Evolutionary conservation across 2,113 vertebrate species (phyloP).

Genomic region (Nesoenas mayeri): DNA sequence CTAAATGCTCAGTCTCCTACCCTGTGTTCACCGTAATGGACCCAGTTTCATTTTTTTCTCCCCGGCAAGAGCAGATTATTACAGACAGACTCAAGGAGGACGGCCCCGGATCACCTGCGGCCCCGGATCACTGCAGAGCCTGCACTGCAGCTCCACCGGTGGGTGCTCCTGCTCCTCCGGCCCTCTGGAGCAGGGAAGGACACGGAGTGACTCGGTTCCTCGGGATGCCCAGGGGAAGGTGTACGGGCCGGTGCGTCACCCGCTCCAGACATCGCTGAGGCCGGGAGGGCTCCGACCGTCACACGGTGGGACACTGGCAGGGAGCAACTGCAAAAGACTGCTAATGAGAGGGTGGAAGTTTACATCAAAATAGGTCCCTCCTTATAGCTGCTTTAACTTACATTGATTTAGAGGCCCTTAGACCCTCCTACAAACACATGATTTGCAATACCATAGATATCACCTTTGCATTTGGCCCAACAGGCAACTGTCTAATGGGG

Average conservation of each 20-base stretch:
- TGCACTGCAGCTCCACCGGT: not conserved
- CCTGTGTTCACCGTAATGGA: not conserved
- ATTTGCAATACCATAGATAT: not conserved
- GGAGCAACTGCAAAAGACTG: not conserved
- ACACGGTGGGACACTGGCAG: not conserved
- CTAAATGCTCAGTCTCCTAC: not conserved
- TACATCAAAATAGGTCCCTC: not conserved
- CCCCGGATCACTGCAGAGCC: not conserved
- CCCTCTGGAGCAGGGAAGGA: not conserved
- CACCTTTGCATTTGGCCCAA: not conserved
- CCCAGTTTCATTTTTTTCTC: not conserved
- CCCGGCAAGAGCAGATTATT: not conserved
- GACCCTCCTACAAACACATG: not conserved
- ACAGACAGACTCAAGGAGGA: not conserved
- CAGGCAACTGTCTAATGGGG: not conserved
- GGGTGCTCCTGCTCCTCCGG: rapidly evolving
- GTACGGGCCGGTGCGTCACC: not conserved
- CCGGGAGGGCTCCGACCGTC: not conserved
- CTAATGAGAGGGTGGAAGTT: not conserved
- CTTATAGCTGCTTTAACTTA: not conserved
- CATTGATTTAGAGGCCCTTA: not conserved
- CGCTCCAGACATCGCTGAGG: not conserved
- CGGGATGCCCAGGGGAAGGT: not conserved
- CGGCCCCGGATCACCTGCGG: no score
- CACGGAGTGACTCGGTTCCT: not conserved